Conservation (phyloP, 2,113 vertebrate species). For the Rhinopomastus cyanomelas region DNA sequence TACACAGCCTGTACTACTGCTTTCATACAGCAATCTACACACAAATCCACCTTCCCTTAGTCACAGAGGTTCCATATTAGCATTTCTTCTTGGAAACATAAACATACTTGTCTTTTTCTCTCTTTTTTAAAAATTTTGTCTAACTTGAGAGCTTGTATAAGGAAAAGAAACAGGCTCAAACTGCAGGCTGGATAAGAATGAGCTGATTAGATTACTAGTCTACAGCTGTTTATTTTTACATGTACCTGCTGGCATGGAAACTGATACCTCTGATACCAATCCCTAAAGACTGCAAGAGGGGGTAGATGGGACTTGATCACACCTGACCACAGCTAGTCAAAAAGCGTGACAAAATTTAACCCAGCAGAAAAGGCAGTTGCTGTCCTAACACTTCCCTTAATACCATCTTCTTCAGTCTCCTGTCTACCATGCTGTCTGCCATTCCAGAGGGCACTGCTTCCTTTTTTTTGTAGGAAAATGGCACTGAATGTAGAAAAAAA, state of each 20-base stretch:
- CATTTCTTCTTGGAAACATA: neutral
- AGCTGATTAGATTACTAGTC: neutral
- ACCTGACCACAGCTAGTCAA: neutral
- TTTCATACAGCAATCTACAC: neutral
- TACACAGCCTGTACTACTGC: neutral
- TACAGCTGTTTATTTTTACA: neutral
- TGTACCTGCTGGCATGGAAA: neutral
- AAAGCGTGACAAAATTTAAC: neutral
- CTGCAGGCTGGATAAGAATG: neutral
- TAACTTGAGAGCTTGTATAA: neutral
- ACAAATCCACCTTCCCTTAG: neutral
- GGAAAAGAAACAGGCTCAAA: neutral
- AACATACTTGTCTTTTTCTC: neutral
- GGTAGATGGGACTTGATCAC: neutral
- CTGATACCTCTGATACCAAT: neutral
- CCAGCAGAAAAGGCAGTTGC: neutral
- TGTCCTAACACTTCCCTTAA: neutral
- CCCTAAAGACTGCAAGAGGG: neutral
- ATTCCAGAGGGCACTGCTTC: neutral
- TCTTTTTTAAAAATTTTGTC: neutral
- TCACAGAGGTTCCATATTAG: neutral
- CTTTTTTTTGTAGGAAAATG: neutral
- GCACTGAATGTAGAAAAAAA: neutral
- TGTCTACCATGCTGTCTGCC: rapidly evolving
- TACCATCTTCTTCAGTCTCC: neutral